Base-by-base conservation (phyloP, 1,140 invertebrate genomes). In the Archegozetes longisetosus region DNA sequence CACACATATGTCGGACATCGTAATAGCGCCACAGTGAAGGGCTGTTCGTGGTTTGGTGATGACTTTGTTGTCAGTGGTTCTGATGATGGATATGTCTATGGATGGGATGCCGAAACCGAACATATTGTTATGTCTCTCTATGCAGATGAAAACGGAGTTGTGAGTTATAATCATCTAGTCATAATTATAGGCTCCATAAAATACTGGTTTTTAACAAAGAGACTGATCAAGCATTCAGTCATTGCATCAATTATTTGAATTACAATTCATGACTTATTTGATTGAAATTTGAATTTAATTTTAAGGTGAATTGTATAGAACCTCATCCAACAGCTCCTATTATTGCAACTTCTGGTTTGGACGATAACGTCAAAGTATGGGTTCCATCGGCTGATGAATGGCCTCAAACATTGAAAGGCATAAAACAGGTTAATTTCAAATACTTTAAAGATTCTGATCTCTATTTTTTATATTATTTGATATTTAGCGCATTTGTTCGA, bases 351-450 rank as follows among this genome's bases (percentile, higher is more conserved):
- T 88, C 86, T 74, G 89, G 92, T 2, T 74, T 95, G 2, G 91
- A 95, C 74, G 80, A 82, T 67, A 86, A 91, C 70, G 82, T 95
- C 2, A 97, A 96, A 76, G 83, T 97, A 51, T 96, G 91, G 90
- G 77, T 85, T 22, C 89, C 91, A 3, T 82, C 80, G 0, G 75
- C 77, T 62, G 77, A 83, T 61, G 66, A 77, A 24, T 58, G 55
- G 55, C 55, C 55, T 3, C 32, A 40, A 40, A 40, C 32, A 9
- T 9, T 40, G 32, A 40, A 40, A 40, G 32, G 32, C 32, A 40
- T 40, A 9, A 40, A 40, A 40, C 32, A 40, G 32, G 32, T 40
- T 40, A 9, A 40, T 40, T 9, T 40, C 6, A 40, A 40, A 40
- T 9, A 6, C 32, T 40, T 9, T 9, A 40, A 40, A 40, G 17